These are phyloP conservation scores for Dendrocopos noguchii DNA, from an alignment of 2,113 vertebrate species.

Conservation along the genomic window DNA sequence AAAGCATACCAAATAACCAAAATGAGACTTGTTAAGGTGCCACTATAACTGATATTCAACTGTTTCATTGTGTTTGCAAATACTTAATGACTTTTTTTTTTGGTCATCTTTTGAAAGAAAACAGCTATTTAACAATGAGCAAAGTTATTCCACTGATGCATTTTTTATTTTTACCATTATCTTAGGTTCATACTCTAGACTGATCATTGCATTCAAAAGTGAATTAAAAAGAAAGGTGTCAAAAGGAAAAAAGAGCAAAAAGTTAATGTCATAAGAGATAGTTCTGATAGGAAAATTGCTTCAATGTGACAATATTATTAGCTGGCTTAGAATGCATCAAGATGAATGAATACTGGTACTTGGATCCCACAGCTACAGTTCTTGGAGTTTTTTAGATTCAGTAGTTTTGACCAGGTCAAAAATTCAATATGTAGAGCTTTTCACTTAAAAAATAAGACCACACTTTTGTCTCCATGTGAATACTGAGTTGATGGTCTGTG, in stretches of 20 bases:
- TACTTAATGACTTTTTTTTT: neutral
- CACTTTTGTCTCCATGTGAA: neutral
- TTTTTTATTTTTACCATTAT: neutral
- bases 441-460: neutral
- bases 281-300: neutral
- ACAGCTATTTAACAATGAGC: neutral
- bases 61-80: neutral
- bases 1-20: neutral
- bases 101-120: neutral
- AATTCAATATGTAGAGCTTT: neutral
- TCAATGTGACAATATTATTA: neutral
- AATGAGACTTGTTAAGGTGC: neutral
- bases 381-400: neutral
- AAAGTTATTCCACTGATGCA: neutral
- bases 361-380: neutral
- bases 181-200: neutral
- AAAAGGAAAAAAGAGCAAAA: neutral
- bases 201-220: neutral
- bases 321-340: neutral
- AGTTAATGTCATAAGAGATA: neutral
- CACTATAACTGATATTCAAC: neutral
- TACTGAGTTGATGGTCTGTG: neutral
- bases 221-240: slow-evolving; percentile 1
- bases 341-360: neutral
- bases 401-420: neutral